A percentile compares a stretch with the other conserved stretches of the same genome.
phyloP scores from a whole-genome alignment of 2,113 vertebrate species.

The Ivindomyrus marchei region DNA sequence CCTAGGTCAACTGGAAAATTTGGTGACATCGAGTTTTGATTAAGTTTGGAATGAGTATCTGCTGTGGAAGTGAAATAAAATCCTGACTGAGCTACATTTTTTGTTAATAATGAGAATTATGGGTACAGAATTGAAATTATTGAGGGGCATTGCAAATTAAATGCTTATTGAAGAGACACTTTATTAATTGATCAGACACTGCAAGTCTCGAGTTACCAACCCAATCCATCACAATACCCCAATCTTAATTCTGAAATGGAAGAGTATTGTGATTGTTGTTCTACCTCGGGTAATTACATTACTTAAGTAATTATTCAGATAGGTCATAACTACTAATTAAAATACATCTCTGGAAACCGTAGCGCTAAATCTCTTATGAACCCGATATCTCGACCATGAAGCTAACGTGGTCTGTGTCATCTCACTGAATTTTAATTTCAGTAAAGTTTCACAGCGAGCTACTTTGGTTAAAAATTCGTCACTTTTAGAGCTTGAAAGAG shows the following conservation, averaged over 20 bases:
- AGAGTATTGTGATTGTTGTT: not conserved
- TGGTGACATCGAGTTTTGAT: not conserved
- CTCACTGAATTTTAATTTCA: not conserved
- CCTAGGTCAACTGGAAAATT: not conserved
- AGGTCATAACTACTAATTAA: not conserved
- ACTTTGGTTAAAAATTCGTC: not conserved
- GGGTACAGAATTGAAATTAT: not conserved
- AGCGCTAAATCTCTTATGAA: not conserved
- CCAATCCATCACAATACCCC: not conserved
- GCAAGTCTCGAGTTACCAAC: not conserved
- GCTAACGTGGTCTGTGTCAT: not conserved
- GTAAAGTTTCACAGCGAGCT: not conserved
- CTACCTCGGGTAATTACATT: not conserved
- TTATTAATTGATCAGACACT: not conserved
- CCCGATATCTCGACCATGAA: not conserved
- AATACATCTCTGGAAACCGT: not conserved
- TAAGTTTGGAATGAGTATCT: not conserved
- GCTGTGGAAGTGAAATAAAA: not conserved
- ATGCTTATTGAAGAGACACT: not conserved
- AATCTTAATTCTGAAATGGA: not conserved
- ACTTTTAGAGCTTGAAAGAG: not conserved
- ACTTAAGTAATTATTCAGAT: not conserved
- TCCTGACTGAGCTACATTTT: not conserved
- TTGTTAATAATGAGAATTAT: not conserved
- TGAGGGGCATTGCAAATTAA: not conserved